Evolutionary conservation across 2,113 vertebrate species (phyloP).

Genomic region (Phaethornis superciliosus): DNA sequence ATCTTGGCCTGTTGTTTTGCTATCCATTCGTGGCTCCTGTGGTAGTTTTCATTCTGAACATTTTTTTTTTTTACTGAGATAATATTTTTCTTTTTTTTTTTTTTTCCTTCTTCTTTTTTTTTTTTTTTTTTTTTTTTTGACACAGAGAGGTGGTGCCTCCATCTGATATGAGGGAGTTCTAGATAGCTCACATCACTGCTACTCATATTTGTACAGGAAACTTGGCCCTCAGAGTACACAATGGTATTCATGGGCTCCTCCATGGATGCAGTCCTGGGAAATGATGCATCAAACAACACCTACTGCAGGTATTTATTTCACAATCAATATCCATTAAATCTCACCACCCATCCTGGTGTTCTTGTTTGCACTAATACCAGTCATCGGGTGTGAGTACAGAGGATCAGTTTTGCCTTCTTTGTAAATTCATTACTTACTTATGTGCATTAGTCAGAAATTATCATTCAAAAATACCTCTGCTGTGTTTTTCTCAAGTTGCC

Average conservation of each 20-base stretch:
- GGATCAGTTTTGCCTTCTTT: background rate
- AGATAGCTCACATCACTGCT: background rate
- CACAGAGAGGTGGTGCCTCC: background rate
- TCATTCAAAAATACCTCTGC: background rate
- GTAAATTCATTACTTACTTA: background rate
- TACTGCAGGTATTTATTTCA: background rate
- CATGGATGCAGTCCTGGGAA: background rate
- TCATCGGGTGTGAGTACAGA: accelerated
- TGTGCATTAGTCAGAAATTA: background rate
- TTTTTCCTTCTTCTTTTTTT: background rate
- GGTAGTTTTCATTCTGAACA: background rate
- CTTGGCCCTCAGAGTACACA: background rate
- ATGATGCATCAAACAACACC: background rate
- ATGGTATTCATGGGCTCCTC: background rate
- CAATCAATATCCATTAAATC: background rate
- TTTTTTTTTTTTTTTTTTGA: background rate
- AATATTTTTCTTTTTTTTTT: background rate
- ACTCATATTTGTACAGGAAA: background rate
- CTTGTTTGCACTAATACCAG: background rate
- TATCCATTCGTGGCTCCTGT: background rate
- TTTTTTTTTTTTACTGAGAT: constrained; percentile 9
- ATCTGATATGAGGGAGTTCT: background rate
- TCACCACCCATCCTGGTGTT: accelerated
- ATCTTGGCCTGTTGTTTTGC: background rate
- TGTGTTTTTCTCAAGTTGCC: background rate